phyloP scores from a whole-genome alignment of 2,888 invertebrate genomes.

The Athrips mouffetella region DNA sequence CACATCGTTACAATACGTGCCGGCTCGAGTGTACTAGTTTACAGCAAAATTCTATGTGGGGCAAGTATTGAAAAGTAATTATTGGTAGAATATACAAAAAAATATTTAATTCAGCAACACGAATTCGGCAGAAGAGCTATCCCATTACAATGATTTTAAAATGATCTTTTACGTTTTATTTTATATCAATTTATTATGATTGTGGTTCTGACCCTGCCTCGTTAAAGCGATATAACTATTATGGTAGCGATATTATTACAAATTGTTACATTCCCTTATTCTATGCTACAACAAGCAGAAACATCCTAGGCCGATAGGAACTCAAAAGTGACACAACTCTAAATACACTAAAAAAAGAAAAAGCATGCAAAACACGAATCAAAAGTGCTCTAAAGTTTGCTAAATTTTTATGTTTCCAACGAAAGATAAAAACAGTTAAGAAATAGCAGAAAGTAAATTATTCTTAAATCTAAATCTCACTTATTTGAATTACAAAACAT shows the following conservation, averaged over 20 bases:
- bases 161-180: slow-evolving; percentile 45
- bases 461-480: slow-evolving; percentile 56
- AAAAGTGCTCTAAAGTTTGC: slow-evolving; percentile 45
- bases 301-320: slow-evolving; percentile 74
- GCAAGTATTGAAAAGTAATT: slow-evolving; percentile 14
- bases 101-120: slow-evolving; percentile 30
- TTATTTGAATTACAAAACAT: slow-evolving; percentile 62
- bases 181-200: slow-evolving; percentile 55
- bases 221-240: slow-evolving; percentile 72
- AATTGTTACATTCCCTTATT: slow-evolving; percentile 48
- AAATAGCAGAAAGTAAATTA: slow-evolving; percentile 41
- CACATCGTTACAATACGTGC: too few relatives aligned
- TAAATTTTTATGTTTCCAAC: slow-evolving; percentile 33
- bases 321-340: slow-evolving; percentile 50
- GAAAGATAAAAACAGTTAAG: slow-evolving; percentile 33
- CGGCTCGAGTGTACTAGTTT: too few relatives aligned
- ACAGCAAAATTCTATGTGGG: slow-evolving; percentile 1
- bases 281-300: slow-evolving; percentile 63
- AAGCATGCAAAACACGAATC: slow-evolving; percentile 33
- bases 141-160: slow-evolving; percentile 45
- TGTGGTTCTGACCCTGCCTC: slow-evolving; percentile 75
- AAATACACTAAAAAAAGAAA: slow-evolving; percentile 35
- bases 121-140: slow-evolving; percentile 57
- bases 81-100: slow-evolving; percentile 23
- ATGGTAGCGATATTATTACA: slow-evolving; percentile 55